Evolutionary conservation across 2,888 invertebrate genomes (phyloP).

Genomic region (Agonopterix alstromeriana): DNA sequence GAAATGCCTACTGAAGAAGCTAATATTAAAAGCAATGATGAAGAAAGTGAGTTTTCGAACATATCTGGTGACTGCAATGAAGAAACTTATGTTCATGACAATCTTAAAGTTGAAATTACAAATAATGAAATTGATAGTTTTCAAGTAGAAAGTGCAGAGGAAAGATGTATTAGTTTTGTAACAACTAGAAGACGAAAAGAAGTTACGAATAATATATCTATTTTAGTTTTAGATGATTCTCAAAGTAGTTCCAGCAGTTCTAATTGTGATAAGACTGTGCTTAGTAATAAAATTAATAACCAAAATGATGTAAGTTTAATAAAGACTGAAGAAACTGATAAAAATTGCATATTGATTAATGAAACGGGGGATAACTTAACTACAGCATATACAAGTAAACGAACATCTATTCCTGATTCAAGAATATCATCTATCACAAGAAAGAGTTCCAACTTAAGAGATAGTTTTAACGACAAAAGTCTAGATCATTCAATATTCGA

Average conservation of each 20-base stretch:
- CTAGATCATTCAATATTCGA: too few relatives aligned
- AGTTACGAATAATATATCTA: conserved; percentile 35
- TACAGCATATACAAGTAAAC: too few relatives aligned
- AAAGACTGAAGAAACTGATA: not conserved
- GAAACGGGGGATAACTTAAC: not conserved
- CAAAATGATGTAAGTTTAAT: not conserved
- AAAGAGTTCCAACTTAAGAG: not conserved
- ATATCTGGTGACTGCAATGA: too few relatives aligned
- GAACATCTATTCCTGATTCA: too few relatives aligned
- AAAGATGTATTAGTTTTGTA: conserved; percentile 49
- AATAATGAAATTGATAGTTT: not conserved
- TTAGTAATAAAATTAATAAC: conserved; percentile 6
- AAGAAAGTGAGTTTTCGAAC: not conserved
- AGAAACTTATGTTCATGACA: too few relatives aligned
- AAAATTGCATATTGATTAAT: not conserved
- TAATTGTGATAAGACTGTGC: conserved; percentile 12
- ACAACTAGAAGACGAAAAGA: conserved; percentile 56
- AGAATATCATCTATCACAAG: conserved; percentile 19
- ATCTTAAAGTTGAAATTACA: conserved; percentile 6
- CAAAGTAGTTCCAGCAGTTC: not conserved
- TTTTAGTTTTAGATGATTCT: conserved; percentile 26
- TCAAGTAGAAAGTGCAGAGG: conserved; percentile 17
- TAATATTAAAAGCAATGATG: conserved; percentile 3
- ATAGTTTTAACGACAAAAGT: too few relatives aligned
- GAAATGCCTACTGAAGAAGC: not conserved